phyloP scores from a whole-genome alignment of 1,140 invertebrate species.

The Galleria mellonella region DNA sequence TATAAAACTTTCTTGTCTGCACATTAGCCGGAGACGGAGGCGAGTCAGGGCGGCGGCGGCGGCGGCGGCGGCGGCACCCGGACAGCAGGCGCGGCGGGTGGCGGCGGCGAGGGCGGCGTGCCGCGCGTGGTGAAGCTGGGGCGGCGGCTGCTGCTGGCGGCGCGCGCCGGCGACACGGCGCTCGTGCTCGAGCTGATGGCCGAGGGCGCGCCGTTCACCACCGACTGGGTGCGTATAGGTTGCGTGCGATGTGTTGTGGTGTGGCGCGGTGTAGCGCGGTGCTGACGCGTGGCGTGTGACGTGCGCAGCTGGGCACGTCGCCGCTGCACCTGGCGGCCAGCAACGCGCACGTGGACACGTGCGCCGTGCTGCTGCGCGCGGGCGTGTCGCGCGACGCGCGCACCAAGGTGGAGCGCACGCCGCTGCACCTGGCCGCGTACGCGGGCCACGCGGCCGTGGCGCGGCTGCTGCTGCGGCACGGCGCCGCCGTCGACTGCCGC shows the following conservation, averaged over 20 bases:
- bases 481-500: conserved; percentile 77
- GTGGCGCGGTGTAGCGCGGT: too few relatives aligned
- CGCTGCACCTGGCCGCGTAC: conserved; percentile 91
- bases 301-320: conserved; percentile 86
- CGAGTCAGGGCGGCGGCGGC: too few relatives aligned
- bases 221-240: conserved; percentile 85
- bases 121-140: conserved; percentile 79
- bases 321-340: conserved; percentile 91
- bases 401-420: conserved; percentile 94
- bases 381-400: conserved; percentile 91
- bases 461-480: conserved; percentile 85
- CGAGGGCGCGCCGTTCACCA: conserved; percentile 92
- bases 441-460: conserved; percentile 89
- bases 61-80: too few relatives aligned
- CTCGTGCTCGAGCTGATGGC: conserved; percentile 87
- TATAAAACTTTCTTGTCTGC: background rate
- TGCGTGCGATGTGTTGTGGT: too few relatives aligned
- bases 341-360: conserved; percentile 87
- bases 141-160: conserved; percentile 86
- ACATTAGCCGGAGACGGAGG: background rate
- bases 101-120: conserved; percentile 12
- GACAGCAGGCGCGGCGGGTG: too few relatives aligned
- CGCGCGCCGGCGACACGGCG: conserved; percentile 85
- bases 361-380: conserved; percentile 86
- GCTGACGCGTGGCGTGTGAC: too few relatives aligned